Evolutionary conservation across 2,888 invertebrate species (phyloP), one percentile per base, ranked within the genome.

Genomic region (Ophonus ardosiacus): DNA sequence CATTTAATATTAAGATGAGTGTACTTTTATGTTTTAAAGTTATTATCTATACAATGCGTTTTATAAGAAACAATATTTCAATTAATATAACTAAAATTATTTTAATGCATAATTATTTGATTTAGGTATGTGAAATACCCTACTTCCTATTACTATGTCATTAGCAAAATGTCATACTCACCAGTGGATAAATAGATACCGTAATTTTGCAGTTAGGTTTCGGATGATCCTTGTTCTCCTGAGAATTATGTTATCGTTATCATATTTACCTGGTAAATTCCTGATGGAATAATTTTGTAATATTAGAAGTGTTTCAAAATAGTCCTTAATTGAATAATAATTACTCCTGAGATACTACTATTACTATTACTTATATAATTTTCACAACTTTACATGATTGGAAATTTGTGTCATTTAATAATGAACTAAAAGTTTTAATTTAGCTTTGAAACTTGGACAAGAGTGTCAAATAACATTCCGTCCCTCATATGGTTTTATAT

Each of bases 261-360:
- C 38, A 65, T 65, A 65, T 65, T 65, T 65, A 65, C 65, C 24
- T 65, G 24, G 24, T 65, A 38, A 65, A 65, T 65, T 65, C 31
- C 8, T 65, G 10, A 65, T 24, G 21, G 65, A 10, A n/a, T 13
- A 31, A 65, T 24, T 24, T 65, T 65, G 18, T 17, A 3, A 21
- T 3, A n/a, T n/a, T n/a, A n/a, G n/a, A 3, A 21, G 18, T 61
- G 31, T 31, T 65, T 65, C 24, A n/a, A 65, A 65, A 38, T n/a
- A 65, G 65, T 31, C 65, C 38, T 65, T 38, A 65, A 65, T n/a
- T 65, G 65, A 65, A 65, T 31, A 31, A 7, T 65, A 38, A 65
- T 65, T 65, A 31, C 65, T 65, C 65, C 65, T 65, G n/a, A 24
- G 31, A 31, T 31, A 21, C 18, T n/a, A n/a, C 4, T 57, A 8